Base-by-base conservation (phyloP, 2,888 invertebrate genomes). In the Camponotus fellah region DNA sequence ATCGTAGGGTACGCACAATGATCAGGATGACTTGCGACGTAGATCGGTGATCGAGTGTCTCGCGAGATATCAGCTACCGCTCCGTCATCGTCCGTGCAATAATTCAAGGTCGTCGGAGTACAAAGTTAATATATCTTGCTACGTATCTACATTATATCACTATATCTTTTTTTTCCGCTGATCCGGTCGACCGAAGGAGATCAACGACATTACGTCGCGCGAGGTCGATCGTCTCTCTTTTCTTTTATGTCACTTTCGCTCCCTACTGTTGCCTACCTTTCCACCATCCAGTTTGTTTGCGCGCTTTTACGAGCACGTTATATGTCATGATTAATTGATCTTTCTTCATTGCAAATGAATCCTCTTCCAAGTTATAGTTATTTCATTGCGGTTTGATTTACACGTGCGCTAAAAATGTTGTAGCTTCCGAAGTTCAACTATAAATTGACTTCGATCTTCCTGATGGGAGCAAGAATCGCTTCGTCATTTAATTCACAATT, bases 91-190 rank as follows among this genome's bases (percentile, higher is more conserved):
- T 85, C 75, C 88, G 87, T 82, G 85, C 87, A 86, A 84, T 87
- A 87, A 89, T 89, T 87, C 90, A 89, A 89, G 89, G 89, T 87
- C 89, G 84, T 72, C 84, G 75, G n/a, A 66, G 80, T 87, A 89
- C 88, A 84, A 85, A 89, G 88, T 87, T 88, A 88, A 85, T 87
- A 84, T 85, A 81, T 77, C 66, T 71, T 65, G 69, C 82, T 74
- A 71, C 66, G 66, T 84, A 89, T 87, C 86, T 83, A 77, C 86
- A 84, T 84, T 82, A 82, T 82, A 66, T 82, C 71, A 76, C 83
- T 83, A 53, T n/a, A 53, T n/a, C n/a, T 60, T 68, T 69, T 79
- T 53, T 69, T 49, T 68, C 32, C 17, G 32, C 21, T 46, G 79
- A 80, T 80, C 71, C 83, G 77, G 77, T 83, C 77, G 77, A 83